These are phyloP conservation scores for Ahaetulla prasina DNA, from an alignment of 2,113 vertebrate species.

Conservation along the genomic window DNA sequence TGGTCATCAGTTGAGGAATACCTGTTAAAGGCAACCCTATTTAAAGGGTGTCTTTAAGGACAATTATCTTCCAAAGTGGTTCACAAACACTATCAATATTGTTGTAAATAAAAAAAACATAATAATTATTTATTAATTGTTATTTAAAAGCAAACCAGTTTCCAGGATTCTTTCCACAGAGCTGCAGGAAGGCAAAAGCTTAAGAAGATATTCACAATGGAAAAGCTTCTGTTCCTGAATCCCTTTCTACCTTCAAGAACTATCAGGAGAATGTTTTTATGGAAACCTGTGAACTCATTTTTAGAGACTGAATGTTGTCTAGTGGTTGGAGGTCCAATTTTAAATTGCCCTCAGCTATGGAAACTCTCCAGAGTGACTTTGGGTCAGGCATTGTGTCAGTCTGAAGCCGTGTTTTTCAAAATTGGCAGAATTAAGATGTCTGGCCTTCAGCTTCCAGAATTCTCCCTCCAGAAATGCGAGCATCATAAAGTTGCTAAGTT, in stretches of 20 bases:
- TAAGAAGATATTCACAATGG: background rate
- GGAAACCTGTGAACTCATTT: background rate
- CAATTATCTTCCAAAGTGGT: background rate
- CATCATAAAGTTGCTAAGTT: background rate
- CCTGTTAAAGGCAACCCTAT: background rate
- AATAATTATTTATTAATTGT: background rate
- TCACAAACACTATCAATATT: background rate
- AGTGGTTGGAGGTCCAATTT: background rate
- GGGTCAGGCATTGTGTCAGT: background rate
- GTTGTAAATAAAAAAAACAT: background rate
- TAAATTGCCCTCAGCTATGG: background rate
- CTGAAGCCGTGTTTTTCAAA: background rate
- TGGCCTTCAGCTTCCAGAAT: background rate
- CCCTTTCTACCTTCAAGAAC: background rate
- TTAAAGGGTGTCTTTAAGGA: background rate
- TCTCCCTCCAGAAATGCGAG: background rate
- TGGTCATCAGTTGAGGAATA: background rate
- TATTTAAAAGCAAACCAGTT: background rate
- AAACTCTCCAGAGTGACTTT: background rate
- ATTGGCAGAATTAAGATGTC: background rate
- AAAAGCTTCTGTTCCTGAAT: background rate
- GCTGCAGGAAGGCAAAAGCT: background rate
- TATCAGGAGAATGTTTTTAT: background rate
- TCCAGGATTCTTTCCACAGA: background rate
- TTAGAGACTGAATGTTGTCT: background rate